These are phyloP conservation scores for Sporophila hypoxantha DNA, from an alignment of 2,113 vertebrate genomes.

Conservation along the genomic window DNA sequence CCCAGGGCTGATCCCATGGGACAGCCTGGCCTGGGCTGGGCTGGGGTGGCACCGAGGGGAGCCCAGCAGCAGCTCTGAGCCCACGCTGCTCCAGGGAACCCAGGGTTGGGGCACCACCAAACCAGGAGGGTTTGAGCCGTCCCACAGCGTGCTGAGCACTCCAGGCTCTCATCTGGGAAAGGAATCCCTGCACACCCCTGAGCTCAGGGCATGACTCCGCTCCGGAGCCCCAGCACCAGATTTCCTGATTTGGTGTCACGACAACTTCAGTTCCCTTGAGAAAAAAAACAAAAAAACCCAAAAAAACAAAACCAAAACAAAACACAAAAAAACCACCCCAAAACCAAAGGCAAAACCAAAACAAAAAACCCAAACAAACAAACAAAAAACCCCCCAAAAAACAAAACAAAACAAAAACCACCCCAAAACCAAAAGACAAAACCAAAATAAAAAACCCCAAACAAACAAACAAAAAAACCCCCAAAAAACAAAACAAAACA, in stretches of 20 bases:
- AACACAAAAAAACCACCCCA: too few species aligned
- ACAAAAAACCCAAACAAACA: too few species aligned
- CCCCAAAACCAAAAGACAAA: too few species aligned
- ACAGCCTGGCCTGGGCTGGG: not conserved
- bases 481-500: too few species aligned
- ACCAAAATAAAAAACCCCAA: too few species aligned
- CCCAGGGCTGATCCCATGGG: not conserved
- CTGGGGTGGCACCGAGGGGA: not conserved
- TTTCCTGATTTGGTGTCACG: not conserved
- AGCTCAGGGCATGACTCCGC: not conserved
- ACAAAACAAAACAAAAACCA: too few species aligned
- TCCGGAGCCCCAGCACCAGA: not conserved
- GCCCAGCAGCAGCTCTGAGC: not conserved
- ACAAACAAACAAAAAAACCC: too few species aligned
- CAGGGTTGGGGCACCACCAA: not conserved
- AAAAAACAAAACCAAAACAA: too few species aligned
- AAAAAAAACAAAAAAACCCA: accelerated
- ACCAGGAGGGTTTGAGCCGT: not conserved
- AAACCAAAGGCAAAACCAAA: too few species aligned
- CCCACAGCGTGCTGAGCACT: not conserved
- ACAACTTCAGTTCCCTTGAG: too few species aligned
- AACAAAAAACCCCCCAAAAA: too few species aligned
- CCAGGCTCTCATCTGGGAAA: not conserved
- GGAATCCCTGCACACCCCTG: not conserved
- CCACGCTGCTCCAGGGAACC: not conserved